Percentiles rank a stretch among this genome's conserved stretches.
Evolutionary conservation across 2,888 invertebrate species (phyloP).

Genomic region (Campopleginae sp.): DNA sequence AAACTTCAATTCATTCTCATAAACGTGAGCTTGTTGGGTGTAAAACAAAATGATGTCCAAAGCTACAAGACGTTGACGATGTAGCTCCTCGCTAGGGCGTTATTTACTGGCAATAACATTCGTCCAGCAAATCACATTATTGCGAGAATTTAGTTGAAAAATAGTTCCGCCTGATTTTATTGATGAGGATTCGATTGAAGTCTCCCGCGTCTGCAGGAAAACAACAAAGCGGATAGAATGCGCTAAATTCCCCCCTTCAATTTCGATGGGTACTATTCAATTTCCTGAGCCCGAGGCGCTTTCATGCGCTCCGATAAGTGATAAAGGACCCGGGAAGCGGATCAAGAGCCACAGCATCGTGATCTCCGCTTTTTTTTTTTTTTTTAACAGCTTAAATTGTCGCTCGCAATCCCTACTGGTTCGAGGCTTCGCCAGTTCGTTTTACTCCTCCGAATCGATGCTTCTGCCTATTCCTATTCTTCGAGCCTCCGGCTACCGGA

Average conservation of each 20-base stretch:
- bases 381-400: slow-evolving; percentile 70
- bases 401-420: slow-evolving; percentile 68
- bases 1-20: slow-evolving; percentile 39
- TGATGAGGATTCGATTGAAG: slow-evolving; percentile 35
- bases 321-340: slow-evolving; percentile 40
- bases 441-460: slow-evolving; percentile 35
- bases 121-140: slow-evolving; percentile 27
- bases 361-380: slow-evolving; percentile 51
- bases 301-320: slow-evolving; percentile 66
- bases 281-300: slow-evolving; percentile 77
- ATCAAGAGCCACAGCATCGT: slow-evolving; percentile 34
- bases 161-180: neutral
- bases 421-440: slow-evolving; percentile 59
- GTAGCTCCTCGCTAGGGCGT: slow-evolving; percentile 29
- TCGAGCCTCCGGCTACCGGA: slow-evolving; percentile 68
- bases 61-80: slow-evolving; percentile 48
- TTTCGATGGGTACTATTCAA: slow-evolving; percentile 80
- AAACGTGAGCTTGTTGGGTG: neutral
- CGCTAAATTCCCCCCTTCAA: slow-evolving; percentile 80
- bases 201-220: slow-evolving; percentile 63
- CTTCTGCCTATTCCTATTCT: slow-evolving; percentile 7
- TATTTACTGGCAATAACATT: slow-evolving; percentile 36
- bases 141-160: slow-evolving; percentile 3
- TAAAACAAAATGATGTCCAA: slow-evolving; percentile 15
- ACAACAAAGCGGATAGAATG: slow-evolving; percentile 76